A percentile compares a stretch with the other conserved stretches of the same genome.
Conservation (phyloP, 2,888 invertebrate genomes). For the Nasonovia ribisnigri region DNA sequence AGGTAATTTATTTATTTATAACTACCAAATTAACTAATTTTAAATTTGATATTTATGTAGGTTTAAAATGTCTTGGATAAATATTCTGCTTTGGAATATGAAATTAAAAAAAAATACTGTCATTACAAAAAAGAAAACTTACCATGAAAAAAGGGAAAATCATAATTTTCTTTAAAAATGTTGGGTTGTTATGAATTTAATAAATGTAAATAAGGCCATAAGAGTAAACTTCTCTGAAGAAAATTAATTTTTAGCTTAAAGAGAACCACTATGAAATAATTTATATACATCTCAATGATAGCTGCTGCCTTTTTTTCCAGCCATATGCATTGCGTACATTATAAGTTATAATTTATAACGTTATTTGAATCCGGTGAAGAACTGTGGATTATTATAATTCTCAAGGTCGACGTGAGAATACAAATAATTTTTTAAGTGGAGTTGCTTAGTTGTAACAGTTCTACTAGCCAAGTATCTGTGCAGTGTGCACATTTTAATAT, state of each 20-base stretch:
- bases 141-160: neutral
- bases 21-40: neutral
- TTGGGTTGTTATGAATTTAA: neutral
- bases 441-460: neutral
- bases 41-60: neutral
- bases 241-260: neutral
- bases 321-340: neutral
- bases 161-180: neutral
- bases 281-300: neutral
- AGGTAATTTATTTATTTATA: neutral
- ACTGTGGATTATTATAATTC: neutral
- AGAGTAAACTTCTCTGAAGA: neutral
- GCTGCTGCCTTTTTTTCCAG: neutral
- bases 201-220: neutral
- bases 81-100: neutral
- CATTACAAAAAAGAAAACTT: neutral
- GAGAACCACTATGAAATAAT: neutral
- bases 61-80: neutral
- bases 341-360: neutral
- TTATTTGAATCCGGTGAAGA: neutral
- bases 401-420: neutral
- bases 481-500: neutral
- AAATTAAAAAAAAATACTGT: neutral
- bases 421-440: neutral
- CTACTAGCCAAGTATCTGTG: too few species aligned